Evolutionary conservation across 2,888 invertebrate species (phyloP), one percentile per base, ranked within the genome.

Genomic region (Timema podura): DNA sequence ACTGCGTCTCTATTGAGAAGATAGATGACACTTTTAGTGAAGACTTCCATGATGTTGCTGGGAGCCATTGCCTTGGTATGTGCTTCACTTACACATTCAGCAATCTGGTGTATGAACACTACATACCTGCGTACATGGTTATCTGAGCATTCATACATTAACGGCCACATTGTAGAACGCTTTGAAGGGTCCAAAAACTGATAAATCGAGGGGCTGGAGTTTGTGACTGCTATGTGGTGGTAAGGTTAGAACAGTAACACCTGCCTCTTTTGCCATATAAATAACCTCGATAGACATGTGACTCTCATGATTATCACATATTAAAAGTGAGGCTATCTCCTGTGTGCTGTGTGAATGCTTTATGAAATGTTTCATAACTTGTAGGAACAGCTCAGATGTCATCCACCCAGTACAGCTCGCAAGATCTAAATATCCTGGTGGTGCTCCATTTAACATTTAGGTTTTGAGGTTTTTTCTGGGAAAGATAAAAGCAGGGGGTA

Each of bases 321-420:
- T 61, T 45, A 61, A 10, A 15, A 61, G 30, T 13, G 16, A 61
- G 30, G 7, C 16, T 30, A 1, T 61, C 45, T 61, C 30, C 61
- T 61, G 6, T 30, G 16, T 11, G 61, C 61, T 61, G 45, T n/a
- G 30, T 16, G 61, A 44, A 61, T 15, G 30, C 61, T 61, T 61
- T 30, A 61, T 61, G 30, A 61, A 61, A 61, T 61, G 30, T 61
- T 61, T 9, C 61, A 61, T 61, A 30, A 61, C 16, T 9, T 10
- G 13, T 61, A 9, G 16, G 61, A 61, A 61, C 13, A 61, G 61
- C 45, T 61, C 16, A 15, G 44, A 9, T 44, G 30, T 61, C 61
- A 61, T 61, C 61, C 61, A 61, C 30, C 61, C 61, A 61, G 61
- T 44, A 44, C 45, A 45, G 15, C 61, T 61, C 30, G 61, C 61